Percentiles rank a stretch among this genome's conserved stretches.
Evolutionary conservation across 2,888 invertebrate genomes (phyloP).

Genomic region (Epinotia demarniana): DNA sequence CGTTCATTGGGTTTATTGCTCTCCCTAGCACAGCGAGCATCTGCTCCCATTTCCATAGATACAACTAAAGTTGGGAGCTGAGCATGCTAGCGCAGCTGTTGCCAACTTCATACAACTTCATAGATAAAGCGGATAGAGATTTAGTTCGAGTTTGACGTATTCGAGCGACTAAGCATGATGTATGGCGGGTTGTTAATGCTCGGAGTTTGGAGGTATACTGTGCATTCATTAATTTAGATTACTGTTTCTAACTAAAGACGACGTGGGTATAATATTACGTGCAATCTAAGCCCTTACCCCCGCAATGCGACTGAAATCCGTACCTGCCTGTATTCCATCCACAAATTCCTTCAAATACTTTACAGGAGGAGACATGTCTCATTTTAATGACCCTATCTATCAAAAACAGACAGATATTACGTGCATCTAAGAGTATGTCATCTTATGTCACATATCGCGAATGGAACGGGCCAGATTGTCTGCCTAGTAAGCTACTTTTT

Average conservation of each 20-base stretch:
- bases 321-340: too few species aligned
- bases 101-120: conserved; percentile 23
- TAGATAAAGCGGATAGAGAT: conserved; percentile 35
- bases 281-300: neutral
- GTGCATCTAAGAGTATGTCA: too few species aligned
- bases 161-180: conserved; percentile 31
- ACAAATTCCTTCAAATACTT: too few species aligned
- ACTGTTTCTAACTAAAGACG: conserved; percentile 9
- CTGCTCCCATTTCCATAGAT: conserved; percentile 2
- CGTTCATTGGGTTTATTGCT: conserved; percentile 37
- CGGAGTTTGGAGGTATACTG: conserved; percentile 29
- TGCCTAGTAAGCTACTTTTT: too few species aligned
- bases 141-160: conserved; percentile 28
- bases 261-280: neutral
- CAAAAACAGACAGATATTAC: too few species aligned
- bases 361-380: too few species aligned
- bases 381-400: too few species aligned
- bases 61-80: neutral
- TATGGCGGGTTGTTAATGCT: conserved; percentile 35
- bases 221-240: conserved; percentile 39
- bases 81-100: conserved; percentile 15
- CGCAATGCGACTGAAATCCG: neutral
- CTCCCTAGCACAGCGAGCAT: conserved; percentile 27
- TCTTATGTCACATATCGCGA: too few species aligned
- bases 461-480: too few species aligned